Conservation (phyloP, 1,140 invertebrate species). For the Stenopsyche tienmushanensis region DNA sequence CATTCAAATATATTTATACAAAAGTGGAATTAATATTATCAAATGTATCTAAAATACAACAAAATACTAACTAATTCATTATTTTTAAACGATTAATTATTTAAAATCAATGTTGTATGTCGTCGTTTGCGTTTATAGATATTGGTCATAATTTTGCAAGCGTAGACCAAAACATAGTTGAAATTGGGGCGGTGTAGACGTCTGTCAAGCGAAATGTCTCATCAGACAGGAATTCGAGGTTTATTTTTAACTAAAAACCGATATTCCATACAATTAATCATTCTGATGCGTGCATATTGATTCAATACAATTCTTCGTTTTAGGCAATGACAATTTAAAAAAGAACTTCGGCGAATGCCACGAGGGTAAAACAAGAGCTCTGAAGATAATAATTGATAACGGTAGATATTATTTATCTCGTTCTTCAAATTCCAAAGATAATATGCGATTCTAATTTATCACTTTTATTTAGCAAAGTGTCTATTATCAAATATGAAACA, state of each 20-base stretch:
- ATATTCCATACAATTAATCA: constrained; percentile 32
- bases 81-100: too few relatives aligned
- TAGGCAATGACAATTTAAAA: constrained; percentile 79
- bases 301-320: constrained; percentile 44
- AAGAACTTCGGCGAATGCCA: constrained; percentile 81
- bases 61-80: too few relatives aligned
- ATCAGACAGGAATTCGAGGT: constrained; percentile 54
- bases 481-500: neutral
- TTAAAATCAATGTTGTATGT: too few relatives aligned
- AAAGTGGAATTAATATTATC: too few relatives aligned
- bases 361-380: constrained; percentile 74
- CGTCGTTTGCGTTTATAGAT: too few relatives aligned
- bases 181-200: too few relatives aligned
- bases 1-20: too few relatives aligned
- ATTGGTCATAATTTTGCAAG: too few relatives aligned
- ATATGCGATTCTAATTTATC: neutral
- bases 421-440: constrained; percentile 15
- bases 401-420: constrained; percentile 58
- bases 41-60: too few relatives aligned
- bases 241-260: constrained; percentile 31
- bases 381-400: constrained; percentile 86
- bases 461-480: neutral
- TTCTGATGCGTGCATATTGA: constrained; percentile 26
- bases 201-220: constrained; percentile 45
- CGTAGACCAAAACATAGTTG: too few relatives aligned